A percentile compares a stretch with the other conserved stretches of the same genome.
phyloP scores from a whole-genome alignment of 2,888 invertebrate species.

The Mythimna lalbum region DNA sequence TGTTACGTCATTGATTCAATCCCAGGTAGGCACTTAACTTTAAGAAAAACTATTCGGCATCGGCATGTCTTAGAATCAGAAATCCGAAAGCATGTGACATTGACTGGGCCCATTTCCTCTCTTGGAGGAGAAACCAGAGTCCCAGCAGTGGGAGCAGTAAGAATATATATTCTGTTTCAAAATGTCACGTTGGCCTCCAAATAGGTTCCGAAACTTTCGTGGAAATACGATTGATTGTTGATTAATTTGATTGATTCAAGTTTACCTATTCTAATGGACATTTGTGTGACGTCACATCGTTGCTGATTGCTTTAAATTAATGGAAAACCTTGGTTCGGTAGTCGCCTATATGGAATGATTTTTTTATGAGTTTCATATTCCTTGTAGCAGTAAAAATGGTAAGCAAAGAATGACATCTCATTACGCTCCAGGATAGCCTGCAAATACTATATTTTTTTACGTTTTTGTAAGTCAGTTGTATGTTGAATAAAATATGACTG shows the following conservation, averaged over 20 bases:
- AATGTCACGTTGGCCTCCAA: not conserved
- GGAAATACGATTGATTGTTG: slow-evolving; percentile 1
- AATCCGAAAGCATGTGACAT: too few species aligned
- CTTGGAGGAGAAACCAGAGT: too few species aligned
- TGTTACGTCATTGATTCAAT: too few species aligned
- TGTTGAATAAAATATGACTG: too few species aligned
- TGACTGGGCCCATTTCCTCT: too few species aligned
- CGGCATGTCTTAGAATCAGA: too few species aligned
- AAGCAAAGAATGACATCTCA: too few species aligned
- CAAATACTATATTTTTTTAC: too few species aligned
- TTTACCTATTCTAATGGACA: slow-evolving; percentile 14
- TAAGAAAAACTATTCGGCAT: too few species aligned
- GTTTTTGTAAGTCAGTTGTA: too few species aligned
- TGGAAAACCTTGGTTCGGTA: slow-evolving; percentile 6
- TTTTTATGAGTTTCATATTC: slow-evolving; percentile 5
- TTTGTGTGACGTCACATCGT: slow-evolving; percentile 13
- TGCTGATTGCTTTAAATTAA: slow-evolving; percentile 14
- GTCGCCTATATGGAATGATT: not conserved
- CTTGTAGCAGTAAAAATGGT: not conserved
- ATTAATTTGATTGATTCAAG: slow-evolving; percentile 21
- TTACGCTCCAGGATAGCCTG: not conserved
- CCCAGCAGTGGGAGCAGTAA: too few species aligned
- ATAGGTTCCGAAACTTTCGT: slow-evolving; percentile 9
- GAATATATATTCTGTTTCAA: not conserved
- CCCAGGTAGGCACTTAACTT: too few species aligned